Evolutionary conservation across 2,113 vertebrate species (phyloP).

Genomic region (Heterocephalus glaber): DNA sequence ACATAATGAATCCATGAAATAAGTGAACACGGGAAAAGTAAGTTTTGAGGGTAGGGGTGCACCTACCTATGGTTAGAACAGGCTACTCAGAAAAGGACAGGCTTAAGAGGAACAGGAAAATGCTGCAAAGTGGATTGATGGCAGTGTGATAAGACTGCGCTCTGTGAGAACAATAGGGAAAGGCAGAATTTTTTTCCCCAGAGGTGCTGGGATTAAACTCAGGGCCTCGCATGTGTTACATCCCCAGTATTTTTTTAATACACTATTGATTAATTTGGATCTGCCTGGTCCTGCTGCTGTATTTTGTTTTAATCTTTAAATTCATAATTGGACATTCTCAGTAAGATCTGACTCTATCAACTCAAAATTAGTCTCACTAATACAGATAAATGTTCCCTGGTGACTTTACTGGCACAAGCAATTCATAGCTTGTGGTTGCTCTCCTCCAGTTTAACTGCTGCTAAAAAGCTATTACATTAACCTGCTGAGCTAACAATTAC

Average conservation of each 20-base stretch:
- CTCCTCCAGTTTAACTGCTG: neutral
- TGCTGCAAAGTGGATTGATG: fast-evolving
- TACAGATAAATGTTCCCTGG: slow-evolving; percentile 39
- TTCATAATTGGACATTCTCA: slow-evolving; percentile 33
- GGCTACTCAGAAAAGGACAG: neutral
- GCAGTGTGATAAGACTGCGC: neutral
- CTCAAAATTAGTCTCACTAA: slow-evolving; percentile 69
- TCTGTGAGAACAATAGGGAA: neutral
- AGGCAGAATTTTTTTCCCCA: neutral
- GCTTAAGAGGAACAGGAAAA: neutral
- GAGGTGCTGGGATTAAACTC: neutral
- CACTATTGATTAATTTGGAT: neutral
- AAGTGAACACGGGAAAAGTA: neutral
- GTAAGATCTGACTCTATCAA: slow-evolving; percentile 13
- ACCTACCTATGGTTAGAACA: neutral
- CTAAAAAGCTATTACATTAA: slow-evolving; percentile 61
- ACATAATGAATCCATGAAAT: neutral
- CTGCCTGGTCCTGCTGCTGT: neutral
- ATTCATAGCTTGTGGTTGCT: neutral
- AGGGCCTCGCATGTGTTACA: neutral
- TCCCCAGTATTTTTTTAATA: neutral
- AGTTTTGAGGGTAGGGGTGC: neutral
- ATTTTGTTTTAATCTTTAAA: neutral
- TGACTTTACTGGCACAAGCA: neutral
- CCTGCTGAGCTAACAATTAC: slow-evolving; percentile 34